Evolutionary conservation across 2,797 vertebrate species (phyloP).

Genomic region (Melanitta fusca): DNA sequence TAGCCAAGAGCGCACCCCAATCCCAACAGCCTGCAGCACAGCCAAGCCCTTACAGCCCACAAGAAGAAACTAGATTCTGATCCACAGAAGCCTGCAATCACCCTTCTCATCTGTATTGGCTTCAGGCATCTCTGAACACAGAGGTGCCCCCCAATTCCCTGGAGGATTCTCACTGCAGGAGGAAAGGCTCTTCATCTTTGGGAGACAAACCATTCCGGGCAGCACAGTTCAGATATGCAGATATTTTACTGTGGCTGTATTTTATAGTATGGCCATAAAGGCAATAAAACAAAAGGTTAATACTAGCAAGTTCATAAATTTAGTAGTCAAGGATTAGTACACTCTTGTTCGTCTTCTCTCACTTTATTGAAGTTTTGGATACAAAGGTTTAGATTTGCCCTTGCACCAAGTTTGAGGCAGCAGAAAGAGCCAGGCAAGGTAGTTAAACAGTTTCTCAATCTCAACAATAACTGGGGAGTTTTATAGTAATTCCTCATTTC

Average conservation of each 20-base stretch:
- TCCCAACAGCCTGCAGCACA: not conserved
- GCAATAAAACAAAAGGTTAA: slow-evolving; percentile 62
- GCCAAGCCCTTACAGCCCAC: rapidly evolving
- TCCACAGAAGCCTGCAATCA: not conserved
- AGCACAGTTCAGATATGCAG: not conserved
- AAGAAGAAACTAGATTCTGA: not conserved
- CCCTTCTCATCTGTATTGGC: not conserved
- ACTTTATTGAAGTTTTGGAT: not conserved
- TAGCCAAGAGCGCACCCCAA: not conserved
- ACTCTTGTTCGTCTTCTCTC: not conserved
- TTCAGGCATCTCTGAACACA: not conserved
- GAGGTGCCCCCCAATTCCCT: not conserved
- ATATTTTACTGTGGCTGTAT: not conserved
- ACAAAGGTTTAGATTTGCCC: not conserved
- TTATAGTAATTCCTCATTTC: not conserved
- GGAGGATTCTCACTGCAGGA: not conserved
- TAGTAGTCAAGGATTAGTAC: not conserved
- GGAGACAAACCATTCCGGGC: not conserved
- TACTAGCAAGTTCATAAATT: slow-evolving; percentile 41
- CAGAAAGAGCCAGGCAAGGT: not conserved
- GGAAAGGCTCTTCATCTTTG: not conserved
- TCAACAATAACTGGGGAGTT: not conserved
- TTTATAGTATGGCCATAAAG: slow-evolving; percentile 17
- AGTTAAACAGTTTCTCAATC: not conserved
- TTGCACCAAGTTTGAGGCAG: not conserved